Conservation (phyloP, 2,888 invertebrate genomes). For the Leptinotarsa peninsularis region DNA sequence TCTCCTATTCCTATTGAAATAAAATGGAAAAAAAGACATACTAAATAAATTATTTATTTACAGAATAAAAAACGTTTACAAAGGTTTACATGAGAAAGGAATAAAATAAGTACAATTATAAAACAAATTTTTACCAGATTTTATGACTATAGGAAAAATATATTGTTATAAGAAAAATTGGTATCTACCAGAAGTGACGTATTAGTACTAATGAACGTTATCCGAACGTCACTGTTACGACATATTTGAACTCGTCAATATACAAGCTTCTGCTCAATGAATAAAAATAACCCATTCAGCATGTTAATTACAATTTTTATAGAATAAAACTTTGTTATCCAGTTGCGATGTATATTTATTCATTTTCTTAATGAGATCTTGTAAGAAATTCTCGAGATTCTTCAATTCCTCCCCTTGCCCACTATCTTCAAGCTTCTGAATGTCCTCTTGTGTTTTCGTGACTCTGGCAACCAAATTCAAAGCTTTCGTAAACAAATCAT, state of each 20-base stretch:
- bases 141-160: not conserved
- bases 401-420: constrained; percentile 64
- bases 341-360: constrained; percentile 72
- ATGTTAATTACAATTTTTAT: constrained; percentile 70
- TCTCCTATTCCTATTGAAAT: not conserved
- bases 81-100: constrained; percentile 11
- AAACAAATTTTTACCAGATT: not conserved
- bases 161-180: not conserved
- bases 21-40: constrained; percentile 21
- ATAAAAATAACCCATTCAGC: not conserved
- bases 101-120: not conserved
- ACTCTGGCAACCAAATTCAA: constrained; percentile 78
- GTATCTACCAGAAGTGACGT: not conserved
- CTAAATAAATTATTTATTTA: constrained; percentile 43
- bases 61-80: constrained; percentile 31
- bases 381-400: constrained; percentile 72
- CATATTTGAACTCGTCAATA: not conserved
- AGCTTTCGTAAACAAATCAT: constrained; percentile 81
- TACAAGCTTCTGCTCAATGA: not conserved
- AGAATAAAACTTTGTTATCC: constrained; percentile 72
- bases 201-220: not conserved
- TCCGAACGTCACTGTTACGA: not conserved
- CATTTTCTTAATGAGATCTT: constrained; percentile 74
- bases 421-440: constrained; percentile 58
- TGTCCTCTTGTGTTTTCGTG: constrained; percentile 59